phyloP scores from a whole-genome alignment of 2,888 invertebrate species.

The Lymantria dispar region DNA sequence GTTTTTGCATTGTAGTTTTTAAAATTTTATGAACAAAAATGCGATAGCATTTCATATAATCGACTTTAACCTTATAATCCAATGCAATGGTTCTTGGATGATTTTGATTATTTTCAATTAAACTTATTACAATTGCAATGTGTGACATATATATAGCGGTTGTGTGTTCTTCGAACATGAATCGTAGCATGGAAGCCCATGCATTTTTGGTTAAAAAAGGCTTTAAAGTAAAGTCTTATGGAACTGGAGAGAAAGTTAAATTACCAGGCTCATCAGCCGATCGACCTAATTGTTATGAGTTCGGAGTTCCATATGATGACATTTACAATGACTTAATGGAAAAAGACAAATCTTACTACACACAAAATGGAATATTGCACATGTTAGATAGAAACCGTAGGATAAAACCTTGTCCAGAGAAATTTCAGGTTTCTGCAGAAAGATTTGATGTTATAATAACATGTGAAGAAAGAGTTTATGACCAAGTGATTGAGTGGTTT shows the following conservation, averaged over 20 bases:
- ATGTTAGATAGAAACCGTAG: constrained; percentile 98
- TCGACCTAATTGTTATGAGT: constrained; percentile 98
- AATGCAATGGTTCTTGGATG: background rate
- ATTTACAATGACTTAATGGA: constrained; percentile 95
- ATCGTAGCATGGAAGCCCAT: constrained; percentile 99
- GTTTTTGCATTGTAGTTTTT: background rate
- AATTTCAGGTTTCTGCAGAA: constrained; percentile 94
- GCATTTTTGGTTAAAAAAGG: constrained; percentile 98
- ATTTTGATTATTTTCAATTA: background rate
- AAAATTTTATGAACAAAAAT: background rate
- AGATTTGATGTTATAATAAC: constrained; percentile 98
- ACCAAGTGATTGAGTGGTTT: constrained; percentile 97
- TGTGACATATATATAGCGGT: constrained; percentile 91
- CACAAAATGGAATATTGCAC: constrained; percentile 98
- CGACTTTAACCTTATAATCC: too few relatives aligned
- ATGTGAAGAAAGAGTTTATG: constrained; percentile 99
- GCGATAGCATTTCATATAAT: background rate
- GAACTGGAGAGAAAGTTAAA: constrained; percentile 97
- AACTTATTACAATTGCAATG: constrained; percentile 31
- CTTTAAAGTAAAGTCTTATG: constrained; percentile 96
- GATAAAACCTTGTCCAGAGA: constrained; percentile 96
- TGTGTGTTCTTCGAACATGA: constrained; percentile 99
- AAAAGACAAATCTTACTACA: constrained; percentile 97
- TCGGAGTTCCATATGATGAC: constrained; percentile 96
- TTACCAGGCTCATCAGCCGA: constrained; percentile 97